Conservation (phyloP, 2,888 invertebrate species). For the Netelia inedita region DNA sequence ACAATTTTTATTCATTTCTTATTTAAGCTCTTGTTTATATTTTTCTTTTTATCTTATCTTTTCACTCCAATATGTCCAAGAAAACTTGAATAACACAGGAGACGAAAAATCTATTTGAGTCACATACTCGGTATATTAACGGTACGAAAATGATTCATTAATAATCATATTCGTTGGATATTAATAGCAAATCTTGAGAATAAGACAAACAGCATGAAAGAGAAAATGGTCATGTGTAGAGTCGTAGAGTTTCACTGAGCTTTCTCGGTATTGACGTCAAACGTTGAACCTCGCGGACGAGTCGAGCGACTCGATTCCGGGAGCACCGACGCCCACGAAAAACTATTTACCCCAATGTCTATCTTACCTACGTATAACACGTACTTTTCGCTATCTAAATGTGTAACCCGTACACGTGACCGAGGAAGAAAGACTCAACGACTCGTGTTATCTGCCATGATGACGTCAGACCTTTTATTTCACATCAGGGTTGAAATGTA, state of each 20-base stretch:
- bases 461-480: neutral
- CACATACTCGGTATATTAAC: neutral
- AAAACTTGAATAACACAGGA: neutral
- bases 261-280: constrained; percentile 66
- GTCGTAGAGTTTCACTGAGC: constrained; percentile 42
- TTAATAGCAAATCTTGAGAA: constrained; percentile 39
- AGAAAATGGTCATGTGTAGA: constrained; percentile 17
- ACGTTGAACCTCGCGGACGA: constrained; percentile 48
- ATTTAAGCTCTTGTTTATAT: neutral
- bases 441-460: constrained; percentile 1
- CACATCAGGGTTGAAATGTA: neutral
- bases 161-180: constrained; percentile 48
- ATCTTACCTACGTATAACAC: neutral
- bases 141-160: constrained; percentile 26
- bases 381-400: constrained; percentile 11
- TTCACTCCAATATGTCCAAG: neutral
- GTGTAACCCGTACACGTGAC: constrained; percentile 12
- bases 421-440: constrained; percentile 29
- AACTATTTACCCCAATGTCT: neutral
- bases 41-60: neutral
- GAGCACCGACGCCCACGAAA: constrained; percentile 60
- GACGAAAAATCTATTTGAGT: neutral
- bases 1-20: neutral
- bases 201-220: constrained; percentile 45
- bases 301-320: constrained; percentile 47